phyloP scores from a whole-genome alignment of 2,113 vertebrate species.

The Spea multiplicata region DNA sequence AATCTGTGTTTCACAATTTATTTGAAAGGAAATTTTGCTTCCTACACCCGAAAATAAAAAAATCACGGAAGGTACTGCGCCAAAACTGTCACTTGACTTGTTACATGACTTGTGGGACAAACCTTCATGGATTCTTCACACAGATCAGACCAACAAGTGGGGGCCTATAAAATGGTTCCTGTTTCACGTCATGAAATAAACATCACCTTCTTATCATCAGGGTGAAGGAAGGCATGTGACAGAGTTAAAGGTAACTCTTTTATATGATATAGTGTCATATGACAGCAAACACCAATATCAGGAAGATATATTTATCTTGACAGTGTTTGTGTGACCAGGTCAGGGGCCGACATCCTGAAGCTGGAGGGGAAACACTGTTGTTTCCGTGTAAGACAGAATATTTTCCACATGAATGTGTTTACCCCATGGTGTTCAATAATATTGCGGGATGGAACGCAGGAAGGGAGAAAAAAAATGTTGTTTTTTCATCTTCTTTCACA shows the following conservation, averaged over 20 bases:
- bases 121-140: too few species aligned
- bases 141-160: too few species aligned
- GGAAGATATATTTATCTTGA: slow-evolving; percentile 32
- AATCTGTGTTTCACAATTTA: too few species aligned
- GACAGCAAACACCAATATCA: slow-evolving; percentile 19
- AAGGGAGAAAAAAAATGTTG: not conserved
- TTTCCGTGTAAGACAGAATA: slow-evolving; percentile 17
- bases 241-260: not conserved
- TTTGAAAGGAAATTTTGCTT: too few species aligned
- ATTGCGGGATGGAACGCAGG: not conserved
- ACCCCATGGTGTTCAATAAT: slow-evolving; percentile 4
- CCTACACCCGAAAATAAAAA: too few species aligned
- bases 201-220: slow-evolving; percentile 28
- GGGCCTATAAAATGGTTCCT: too few species aligned
- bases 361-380: not conserved
- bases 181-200: too few species aligned
- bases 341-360: slow-evolving; percentile 13
- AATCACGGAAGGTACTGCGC: too few species aligned
- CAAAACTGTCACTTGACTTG: too few species aligned
- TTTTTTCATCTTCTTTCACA: not conserved
- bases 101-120: too few species aligned
- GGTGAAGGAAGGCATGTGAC: slow-evolving; percentile 35
- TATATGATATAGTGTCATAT: slow-evolving; percentile 1
- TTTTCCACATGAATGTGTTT: slow-evolving; percentile 19
- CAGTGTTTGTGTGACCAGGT: slow-evolving; percentile 7